phyloP scores from a whole-genome alignment of 2,888 invertebrate genomes.

The Xylota sylvarum region DNA sequence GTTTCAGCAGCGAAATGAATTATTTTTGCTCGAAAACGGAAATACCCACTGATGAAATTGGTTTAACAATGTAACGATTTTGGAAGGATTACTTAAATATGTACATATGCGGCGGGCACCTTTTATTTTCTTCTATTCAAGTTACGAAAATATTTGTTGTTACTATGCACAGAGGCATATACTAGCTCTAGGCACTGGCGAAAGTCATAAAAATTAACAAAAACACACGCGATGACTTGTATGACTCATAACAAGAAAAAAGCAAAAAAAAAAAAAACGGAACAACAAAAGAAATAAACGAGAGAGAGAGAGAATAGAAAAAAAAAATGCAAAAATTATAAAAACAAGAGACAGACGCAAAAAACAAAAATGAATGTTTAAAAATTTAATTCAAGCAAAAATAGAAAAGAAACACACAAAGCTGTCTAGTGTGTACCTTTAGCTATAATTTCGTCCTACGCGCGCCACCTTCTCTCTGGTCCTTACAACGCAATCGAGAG shows the following conservation, averaged over 20 bases:
- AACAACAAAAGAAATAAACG: constrained; percentile 20
- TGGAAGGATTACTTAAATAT: background rate
- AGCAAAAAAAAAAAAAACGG: background rate
- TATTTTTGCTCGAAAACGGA: constrained; percentile 6
- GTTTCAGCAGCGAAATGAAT: background rate
- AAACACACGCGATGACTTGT: constrained; percentile 38
- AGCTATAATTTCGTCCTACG: background rate
- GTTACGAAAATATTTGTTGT: constrained; percentile 3
- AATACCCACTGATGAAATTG: constrained; percentile 4
- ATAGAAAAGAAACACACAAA: constrained; percentile 40
- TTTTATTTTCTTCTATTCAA: background rate
- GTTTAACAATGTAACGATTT: constrained; percentile 6
- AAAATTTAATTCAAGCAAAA: constrained; percentile 36
- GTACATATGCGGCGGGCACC: background rate
- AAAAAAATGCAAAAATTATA: constrained; percentile 17
- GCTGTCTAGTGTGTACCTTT: background rate
- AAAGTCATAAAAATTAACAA: constrained; percentile 40
- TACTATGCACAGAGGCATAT: constrained; percentile 6
- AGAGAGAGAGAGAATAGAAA: background rate
- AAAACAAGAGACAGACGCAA: constrained; percentile 17
- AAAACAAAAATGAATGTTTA: constrained; percentile 32
- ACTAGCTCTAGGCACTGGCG: constrained; percentile 6
- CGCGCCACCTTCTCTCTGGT: background rate
- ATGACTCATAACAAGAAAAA: constrained; percentile 19
- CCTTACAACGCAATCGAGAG: background rate